phyloP scores from a whole-genome alignment of 2,113 vertebrate genomes.

The Arizona elegans region DNA sequence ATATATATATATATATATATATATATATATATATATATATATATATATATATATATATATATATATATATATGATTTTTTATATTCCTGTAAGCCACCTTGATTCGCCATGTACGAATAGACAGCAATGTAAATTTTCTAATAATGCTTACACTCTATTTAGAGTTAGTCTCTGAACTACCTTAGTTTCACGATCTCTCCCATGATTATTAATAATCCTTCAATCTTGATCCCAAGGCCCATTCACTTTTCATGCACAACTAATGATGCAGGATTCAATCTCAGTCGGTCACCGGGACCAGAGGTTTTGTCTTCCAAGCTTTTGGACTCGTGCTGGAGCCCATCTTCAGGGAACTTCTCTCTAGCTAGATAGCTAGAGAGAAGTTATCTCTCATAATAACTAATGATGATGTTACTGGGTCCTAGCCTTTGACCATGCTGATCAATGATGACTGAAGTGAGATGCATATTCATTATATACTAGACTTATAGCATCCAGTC shows the following conservation, averaged over 20 bases:
- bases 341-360: too few relatives aligned
- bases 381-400: not conserved
- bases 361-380: too few relatives aligned
- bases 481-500: not conserved
- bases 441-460: not conserved
- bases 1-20: too few relatives aligned
- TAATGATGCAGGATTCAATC: not conserved
- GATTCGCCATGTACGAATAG: too few relatives aligned
- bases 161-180: not conserved
- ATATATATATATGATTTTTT: too few relatives aligned
- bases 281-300: too few relatives aligned
- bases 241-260: not conserved
- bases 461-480: not conserved
- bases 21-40: too few relatives aligned
- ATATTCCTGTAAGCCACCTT: too few relatives aligned
- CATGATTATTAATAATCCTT: not conserved
- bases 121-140: too few relatives aligned
- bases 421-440: not conserved
- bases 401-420: not conserved
- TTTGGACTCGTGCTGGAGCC: too few relatives aligned
- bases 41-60: too few relatives aligned
- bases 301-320: too few relatives aligned
- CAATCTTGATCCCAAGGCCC: not conserved
- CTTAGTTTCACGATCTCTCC: not conserved
- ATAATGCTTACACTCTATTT: not conserved